phyloP scores from a whole-genome alignment of 1,140 invertebrate species.

The Lucilia cuprina region DNA sequence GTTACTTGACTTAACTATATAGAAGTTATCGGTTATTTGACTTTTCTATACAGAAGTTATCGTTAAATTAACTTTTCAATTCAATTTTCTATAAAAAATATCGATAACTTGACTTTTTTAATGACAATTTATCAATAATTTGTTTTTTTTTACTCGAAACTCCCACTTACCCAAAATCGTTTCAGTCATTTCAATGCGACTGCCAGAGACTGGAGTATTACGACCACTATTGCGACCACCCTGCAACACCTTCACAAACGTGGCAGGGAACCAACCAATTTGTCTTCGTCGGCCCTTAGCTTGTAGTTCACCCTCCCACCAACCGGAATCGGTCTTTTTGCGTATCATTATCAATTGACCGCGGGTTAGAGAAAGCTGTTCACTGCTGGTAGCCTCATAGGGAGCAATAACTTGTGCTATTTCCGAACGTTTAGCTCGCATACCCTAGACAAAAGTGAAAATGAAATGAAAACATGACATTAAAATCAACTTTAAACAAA shows the following conservation, averaged over 20 bases:
- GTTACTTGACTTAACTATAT: too few relatives aligned
- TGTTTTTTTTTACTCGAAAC: too few relatives aligned
- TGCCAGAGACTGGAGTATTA: conserved; percentile 71
- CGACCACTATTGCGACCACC: conserved; percentile 73
- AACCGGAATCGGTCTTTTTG: conserved; percentile 94
- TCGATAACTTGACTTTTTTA: too few relatives aligned
- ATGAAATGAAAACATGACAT: not conserved
- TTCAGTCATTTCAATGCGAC: conserved; percentile 64
- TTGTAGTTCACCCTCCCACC: conserved; percentile 99
- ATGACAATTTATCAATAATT: too few relatives aligned
- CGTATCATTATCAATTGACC: conserved; percentile 96
- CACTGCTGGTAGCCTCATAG: conserved; percentile 86
- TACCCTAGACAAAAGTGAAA: conserved; percentile 46
- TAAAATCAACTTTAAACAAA: conserved; percentile 37
- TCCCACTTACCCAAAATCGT: conserved; percentile 62
- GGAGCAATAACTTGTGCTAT: conserved; percentile 89
- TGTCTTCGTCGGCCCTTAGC: conserved; percentile 94
- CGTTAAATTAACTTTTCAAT: too few relatives aligned
- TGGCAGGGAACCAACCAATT: conserved; percentile 97
- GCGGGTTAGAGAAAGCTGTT: conserved; percentile 87
- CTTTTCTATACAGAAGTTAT: too few relatives aligned
- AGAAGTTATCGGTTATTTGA: too few relatives aligned
- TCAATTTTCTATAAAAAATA: too few relatives aligned
- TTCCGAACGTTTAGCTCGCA: conserved; percentile 79
- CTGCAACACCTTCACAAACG: conserved; percentile 88